These are phyloP conservation scores for Ricordea florida DNA, from an alignment of 92 coral and sea anemone species.

Conservation along the genomic window DNA sequence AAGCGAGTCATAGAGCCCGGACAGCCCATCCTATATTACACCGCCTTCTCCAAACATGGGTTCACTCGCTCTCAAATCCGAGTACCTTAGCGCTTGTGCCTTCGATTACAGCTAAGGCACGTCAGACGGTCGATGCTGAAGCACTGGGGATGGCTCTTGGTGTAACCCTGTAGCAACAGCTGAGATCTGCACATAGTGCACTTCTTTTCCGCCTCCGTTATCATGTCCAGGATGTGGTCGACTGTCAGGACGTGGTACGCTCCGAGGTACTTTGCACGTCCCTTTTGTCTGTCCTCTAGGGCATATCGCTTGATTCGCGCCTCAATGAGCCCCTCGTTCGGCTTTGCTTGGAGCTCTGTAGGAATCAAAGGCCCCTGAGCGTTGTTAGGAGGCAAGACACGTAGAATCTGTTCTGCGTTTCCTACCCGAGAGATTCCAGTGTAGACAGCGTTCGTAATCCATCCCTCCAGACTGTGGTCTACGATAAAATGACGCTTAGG, in stretches of 20 bases:
- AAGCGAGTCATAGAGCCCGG: background rate
- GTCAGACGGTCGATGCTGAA: slow-evolving; percentile 30
- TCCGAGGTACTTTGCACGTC: background rate
- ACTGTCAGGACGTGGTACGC: background rate
- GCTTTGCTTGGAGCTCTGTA: slow-evolving; percentile 2
- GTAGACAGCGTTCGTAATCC: slow-evolving; percentile 48
- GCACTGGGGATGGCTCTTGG: slow-evolving; percentile 8
- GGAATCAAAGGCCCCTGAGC: slow-evolving; percentile 10
- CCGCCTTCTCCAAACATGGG: slow-evolving; percentile 5
- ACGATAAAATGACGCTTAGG: no score
- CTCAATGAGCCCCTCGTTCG: background rate
- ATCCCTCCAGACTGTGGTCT: slow-evolving; percentile 34
- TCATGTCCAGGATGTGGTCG: slow-evolving; percentile 12
- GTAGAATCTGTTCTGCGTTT: slow-evolving; percentile 12
- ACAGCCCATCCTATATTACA: slow-evolving; percentile 9
- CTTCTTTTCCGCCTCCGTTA: no score
- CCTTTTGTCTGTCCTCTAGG: background rate
- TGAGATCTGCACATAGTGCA: background rate
- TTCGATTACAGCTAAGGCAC: background rate
- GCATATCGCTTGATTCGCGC: background rate
- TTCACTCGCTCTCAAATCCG: slow-evolving; percentile 8
- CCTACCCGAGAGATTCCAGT: slow-evolving; percentile 25
- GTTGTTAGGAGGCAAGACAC: slow-evolving; percentile 15
- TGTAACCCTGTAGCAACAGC: slow-evolving; percentile 23
- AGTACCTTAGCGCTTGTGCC: background rate